Conservation (phyloP, 2,797 vertebrate genomes). For the Discoglossus pictus region DNA sequence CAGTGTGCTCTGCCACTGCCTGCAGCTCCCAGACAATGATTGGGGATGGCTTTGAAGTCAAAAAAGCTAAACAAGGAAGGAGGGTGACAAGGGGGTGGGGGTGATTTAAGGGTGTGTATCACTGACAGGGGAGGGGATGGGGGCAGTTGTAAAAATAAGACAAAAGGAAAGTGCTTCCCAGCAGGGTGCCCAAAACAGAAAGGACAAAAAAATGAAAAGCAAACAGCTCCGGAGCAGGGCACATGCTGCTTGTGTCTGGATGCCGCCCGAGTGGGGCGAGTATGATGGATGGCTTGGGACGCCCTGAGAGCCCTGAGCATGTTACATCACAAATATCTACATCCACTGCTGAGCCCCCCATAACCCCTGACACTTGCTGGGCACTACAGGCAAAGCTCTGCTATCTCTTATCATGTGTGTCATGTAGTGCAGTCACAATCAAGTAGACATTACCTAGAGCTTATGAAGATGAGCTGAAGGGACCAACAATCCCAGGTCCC, state of each 20-base stretch:
- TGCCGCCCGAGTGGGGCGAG: slow-evolving; percentile 74
- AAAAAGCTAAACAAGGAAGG: slow-evolving; percentile 66
- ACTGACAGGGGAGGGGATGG: slow-evolving; percentile 1
- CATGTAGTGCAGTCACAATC: no score
- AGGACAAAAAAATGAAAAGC: slow-evolving; percentile 89
- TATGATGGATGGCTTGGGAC: slow-evolving; percentile 92
- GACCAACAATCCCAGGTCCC: no score
- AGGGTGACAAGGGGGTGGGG: slow-evolving; percentile 7
- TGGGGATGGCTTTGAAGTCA: slow-evolving; percentile 91
- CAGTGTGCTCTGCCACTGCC: slow-evolving; percentile 90
- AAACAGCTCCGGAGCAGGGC: slow-evolving; percentile 84
- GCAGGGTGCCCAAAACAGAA: slow-evolving; percentile 73
- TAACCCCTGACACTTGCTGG: slow-evolving; percentile 71
- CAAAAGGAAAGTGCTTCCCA: slow-evolving; percentile 83
- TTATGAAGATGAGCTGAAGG: no score
- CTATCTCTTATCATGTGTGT: no score
- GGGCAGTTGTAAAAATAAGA: slow-evolving; percentile 62
- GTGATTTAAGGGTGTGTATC: slow-evolving; percentile 19
- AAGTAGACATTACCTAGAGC: no score
- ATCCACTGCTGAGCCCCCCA: slow-evolving; percentile 85
- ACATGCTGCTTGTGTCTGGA: slow-evolving; percentile 86
- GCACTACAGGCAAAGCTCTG: background rate
- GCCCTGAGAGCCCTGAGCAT: slow-evolving; percentile 85
- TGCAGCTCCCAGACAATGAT: slow-evolving; percentile 88
- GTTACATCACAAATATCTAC: slow-evolving; percentile 97